Base-by-base conservation (phyloP, 2,888 invertebrate species). In the Petrolisthes manimaculis region DNA sequence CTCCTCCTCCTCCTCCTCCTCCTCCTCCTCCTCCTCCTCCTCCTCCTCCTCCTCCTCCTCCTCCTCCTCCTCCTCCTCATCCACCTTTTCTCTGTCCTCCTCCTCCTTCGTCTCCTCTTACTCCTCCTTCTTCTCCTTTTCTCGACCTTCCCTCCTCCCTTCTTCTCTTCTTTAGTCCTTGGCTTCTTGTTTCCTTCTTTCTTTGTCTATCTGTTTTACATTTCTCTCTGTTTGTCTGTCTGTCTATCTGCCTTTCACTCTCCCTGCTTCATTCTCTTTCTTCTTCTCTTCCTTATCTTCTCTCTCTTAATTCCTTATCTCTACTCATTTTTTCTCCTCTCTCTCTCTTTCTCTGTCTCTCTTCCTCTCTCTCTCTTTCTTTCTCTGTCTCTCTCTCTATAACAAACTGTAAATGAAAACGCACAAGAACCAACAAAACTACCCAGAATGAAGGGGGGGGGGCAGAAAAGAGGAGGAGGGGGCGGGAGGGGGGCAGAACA, bases 331-430 rank as follows among this genome's bases (percentile, higher is more conserved):
- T 14, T 67, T 14, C 14, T 14, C 14, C 67, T 67, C 67, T 67
- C 67, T 67, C 67, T 67, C 67, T 67, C 67, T 67, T 14, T 67
- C 67, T 67, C 67, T 67, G 9, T 67, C 67, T 67, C 67, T 67
- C 67, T 67, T 14, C 14, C 67, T 67, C 67, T 67, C 67, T 67
- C 67, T 67, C 67, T 67, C 67, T 8, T 14, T 67, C 67, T 67
- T 67, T 67, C 67, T 67, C 67, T 67, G n/a, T n/a, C n/a, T n/a
- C n/a, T n/a, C n/a, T n/a, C 67, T 67, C 14, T 12, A 12, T 67
- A 67, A 12, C 14, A 67, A 12, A 14, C 14, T 67, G 14, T 67
- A 67, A 14, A 67, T 8, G 67, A 14, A 14, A 14, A 67, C 8
- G 67, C 8, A 8, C 8, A 14, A 67, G 67, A 67, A 12, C 9